Percentiles rank a stretch among this genome's conserved stretches.
Evolutionary conservation across 2,797 vertebrate species (phyloP).

Genomic region (Lutjanus campechanus): DNA sequence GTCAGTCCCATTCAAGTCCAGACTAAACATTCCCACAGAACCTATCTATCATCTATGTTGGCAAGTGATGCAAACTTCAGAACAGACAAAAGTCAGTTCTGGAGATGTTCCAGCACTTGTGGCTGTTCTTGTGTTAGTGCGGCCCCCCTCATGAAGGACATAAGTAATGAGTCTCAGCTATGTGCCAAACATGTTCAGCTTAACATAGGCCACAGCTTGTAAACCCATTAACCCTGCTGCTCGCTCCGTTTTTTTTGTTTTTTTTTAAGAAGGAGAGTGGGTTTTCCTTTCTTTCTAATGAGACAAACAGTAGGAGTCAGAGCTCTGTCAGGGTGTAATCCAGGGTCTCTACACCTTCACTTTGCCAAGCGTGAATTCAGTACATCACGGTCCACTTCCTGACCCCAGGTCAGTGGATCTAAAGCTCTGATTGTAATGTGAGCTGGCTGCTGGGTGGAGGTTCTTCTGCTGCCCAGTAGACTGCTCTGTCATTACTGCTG

Average conservation of each 20-base stretch:
- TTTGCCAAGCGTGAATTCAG: conserved; percentile 10
- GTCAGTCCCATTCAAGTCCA: neutral
- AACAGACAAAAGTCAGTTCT: neutral
- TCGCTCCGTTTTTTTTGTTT: conserved; percentile 12
- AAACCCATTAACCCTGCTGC: conserved; percentile 52
- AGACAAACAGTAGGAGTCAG: conserved; percentile 11
- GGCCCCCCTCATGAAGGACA: conserved; percentile 18
- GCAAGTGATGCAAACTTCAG: neutral
- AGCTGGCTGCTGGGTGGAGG: conserved; percentile 43
- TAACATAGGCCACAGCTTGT: conserved; percentile 45
- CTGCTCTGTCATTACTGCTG: conserved; percentile 1
- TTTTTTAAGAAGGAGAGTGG: neutral
- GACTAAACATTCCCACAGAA: neutral
- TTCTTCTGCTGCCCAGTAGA: neutral
- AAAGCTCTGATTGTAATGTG: conserved; percentile 49
- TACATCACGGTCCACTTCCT: conserved; percentile 30
- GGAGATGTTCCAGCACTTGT: conserved; percentile 6
- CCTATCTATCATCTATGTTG: conserved; percentile 1
- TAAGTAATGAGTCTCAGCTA: conserved; percentile 41
- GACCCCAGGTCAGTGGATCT: conserved; percentile 50
- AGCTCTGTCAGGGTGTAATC: conserved; percentile 20
- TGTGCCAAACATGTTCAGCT: conserved; percentile 55
- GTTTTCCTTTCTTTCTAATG: conserved; percentile 8
- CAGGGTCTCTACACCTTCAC: conserved; percentile 1
- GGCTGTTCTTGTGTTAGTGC: conserved; percentile 15